Percentiles rank a stretch among this genome's conserved stretches.
Conservation (phyloP, 2,797 vertebrate genomes). For the Eulemur albifrons region DNA sequence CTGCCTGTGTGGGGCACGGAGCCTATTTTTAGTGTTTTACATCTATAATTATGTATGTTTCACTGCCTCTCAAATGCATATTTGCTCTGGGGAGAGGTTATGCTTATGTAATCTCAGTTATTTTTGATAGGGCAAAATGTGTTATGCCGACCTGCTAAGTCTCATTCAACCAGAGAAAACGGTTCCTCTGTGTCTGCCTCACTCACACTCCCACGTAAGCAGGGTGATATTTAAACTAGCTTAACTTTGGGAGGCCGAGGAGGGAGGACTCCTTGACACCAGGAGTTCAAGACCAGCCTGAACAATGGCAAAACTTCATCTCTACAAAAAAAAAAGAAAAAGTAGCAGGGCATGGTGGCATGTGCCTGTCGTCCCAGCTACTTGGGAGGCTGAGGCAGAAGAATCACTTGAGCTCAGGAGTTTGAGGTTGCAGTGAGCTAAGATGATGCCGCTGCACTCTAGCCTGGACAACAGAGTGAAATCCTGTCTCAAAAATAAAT, state of each 20-base stretch:
- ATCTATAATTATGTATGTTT: conserved; percentile 81
- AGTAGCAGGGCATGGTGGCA: background rate
- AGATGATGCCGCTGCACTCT: too few species aligned
- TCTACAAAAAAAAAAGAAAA: background rate
- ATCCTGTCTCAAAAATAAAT: too few species aligned
- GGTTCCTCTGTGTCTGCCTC: background rate
- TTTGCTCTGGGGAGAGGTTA: conserved; percentile 82
- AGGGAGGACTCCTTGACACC: background rate
- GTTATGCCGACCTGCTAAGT: conserved; percentile 63
- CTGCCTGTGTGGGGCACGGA: conserved; percentile 80
- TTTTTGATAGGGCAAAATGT: conserved; percentile 77
- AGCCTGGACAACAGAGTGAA: too few species aligned
- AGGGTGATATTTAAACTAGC: background rate
- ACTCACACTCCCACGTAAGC: background rate
- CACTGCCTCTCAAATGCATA: conserved; percentile 76
- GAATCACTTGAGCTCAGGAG: too few species aligned
- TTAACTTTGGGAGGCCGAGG: background rate
- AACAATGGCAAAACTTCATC: background rate
- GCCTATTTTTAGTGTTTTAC: conserved; percentile 82
- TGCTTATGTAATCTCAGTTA: conserved; percentile 75
- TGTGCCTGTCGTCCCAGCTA: too few species aligned
- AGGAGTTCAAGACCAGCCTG: background rate
- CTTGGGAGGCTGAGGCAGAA: too few species aligned
- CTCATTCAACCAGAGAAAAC: conserved; percentile 63
- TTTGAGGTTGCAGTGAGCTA: too few species aligned